These are phyloP conservation scores for Drosophila aldrichi DNA, from an alignment of 2,888 invertebrate genomes.

Conservation along the genomic window DNA sequence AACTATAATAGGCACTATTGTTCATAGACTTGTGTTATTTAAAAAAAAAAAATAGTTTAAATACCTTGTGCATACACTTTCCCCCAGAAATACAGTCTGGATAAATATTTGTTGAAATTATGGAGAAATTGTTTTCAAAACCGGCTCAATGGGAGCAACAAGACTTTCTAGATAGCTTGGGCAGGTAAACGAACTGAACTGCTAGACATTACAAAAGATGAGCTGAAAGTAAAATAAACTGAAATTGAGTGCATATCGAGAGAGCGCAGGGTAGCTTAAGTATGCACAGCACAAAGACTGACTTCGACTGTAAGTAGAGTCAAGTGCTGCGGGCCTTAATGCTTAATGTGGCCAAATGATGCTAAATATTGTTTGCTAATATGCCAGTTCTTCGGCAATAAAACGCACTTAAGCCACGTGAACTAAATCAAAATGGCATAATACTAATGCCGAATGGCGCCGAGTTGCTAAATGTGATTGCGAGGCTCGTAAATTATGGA, in stretches of 20 bases:
- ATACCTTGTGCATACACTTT: neutral
- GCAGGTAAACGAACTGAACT: conserved; percentile 57
- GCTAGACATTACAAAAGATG: conserved; percentile 58
- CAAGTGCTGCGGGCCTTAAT: conserved; percentile 4
- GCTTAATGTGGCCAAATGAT: conserved; percentile 42
- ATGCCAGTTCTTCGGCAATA: conserved; percentile 12
- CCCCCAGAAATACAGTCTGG: neutral
- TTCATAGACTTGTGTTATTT: no score
- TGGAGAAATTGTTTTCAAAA: neutral
- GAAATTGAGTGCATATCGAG: conserved; percentile 65
- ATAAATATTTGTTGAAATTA: conserved; percentile 5
- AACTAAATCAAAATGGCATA: conserved; percentile 56
- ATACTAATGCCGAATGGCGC: conserved; percentile 59
- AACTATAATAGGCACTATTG: no score
- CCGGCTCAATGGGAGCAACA: neutral
- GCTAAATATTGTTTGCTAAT: conserved; percentile 42
- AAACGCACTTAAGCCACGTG: conserved; percentile 20
- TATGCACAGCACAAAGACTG: conserved; percentile 44
- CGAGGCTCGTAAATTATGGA: conserved; percentile 55
- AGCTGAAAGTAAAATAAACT: conserved; percentile 74
- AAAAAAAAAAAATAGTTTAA: neutral
- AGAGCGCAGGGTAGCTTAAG: conserved; percentile 27
- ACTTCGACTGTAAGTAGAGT: neutral
- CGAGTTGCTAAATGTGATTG: conserved; percentile 62
- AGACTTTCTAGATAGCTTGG: neutral